Percentiles rank a stretch among this genome's conserved stretches.
Conservation (phyloP, 2,113 vertebrate species). For the Daphoenositta chrysoptera region DNA sequence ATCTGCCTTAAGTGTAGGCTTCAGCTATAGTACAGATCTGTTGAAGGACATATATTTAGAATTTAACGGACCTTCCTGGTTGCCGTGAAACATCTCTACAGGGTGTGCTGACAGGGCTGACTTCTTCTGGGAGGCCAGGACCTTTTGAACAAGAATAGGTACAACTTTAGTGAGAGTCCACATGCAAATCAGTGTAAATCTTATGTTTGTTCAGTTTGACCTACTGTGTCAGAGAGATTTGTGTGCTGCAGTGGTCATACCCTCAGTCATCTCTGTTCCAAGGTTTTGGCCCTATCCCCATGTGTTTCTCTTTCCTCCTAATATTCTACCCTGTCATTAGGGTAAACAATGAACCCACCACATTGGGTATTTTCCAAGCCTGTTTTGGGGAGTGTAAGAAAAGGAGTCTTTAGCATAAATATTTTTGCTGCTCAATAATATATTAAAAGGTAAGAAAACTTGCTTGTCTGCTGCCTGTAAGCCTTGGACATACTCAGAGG, state of each 20-base stretch:
- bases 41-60: not conserved
- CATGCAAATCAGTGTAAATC: accelerated
- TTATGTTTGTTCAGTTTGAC: not conserved
- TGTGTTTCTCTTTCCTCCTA: not conserved
- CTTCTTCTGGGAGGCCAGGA: not conserved
- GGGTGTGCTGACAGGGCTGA: not conserved
- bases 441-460: not conserved
- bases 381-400: not conserved
- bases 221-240: not conserved
- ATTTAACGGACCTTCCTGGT: not conserved
- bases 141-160: not conserved
- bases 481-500: not conserved
- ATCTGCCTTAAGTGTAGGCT: not conserved
- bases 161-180: not conserved
- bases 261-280: not conserved
- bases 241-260: not conserved
- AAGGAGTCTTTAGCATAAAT: not conserved
- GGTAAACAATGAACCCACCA: not conserved
- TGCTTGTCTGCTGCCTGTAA: not conserved
- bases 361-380: not conserved
- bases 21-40: not conserved
- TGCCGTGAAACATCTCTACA: not conserved
- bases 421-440: not conserved
- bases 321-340: not conserved
- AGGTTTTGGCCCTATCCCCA: not conserved